Evolutionary conservation across 2,888 invertebrate species (phyloP).

Genomic region (Drosophila kuntzei): DNA sequence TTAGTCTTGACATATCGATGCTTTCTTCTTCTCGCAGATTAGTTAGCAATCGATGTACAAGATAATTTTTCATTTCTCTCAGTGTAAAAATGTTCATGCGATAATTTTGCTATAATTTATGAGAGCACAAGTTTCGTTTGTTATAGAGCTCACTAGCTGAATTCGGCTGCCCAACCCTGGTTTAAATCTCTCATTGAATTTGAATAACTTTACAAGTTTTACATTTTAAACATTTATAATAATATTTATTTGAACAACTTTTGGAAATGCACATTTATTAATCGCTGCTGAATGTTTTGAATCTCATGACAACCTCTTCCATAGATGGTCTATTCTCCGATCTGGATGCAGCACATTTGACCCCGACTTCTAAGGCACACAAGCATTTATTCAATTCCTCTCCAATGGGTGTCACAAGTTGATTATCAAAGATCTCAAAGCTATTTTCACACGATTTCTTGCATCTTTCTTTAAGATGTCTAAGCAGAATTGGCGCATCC

Average conservation of each 20-base stretch:
- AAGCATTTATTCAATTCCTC: conserved; percentile 86
- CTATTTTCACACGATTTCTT: conserved; percentile 50
- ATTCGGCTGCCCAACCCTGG: neutral
- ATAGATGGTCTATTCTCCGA: conserved; percentile 91
- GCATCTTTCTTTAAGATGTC: conserved; percentile 54
- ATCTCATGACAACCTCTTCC: conserved; percentile 86
- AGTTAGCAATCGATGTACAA: too few species aligned
- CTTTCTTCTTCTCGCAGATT: too few species aligned
- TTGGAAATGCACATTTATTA: neutral
- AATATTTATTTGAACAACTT: neutral
- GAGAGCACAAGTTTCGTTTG: neutral
- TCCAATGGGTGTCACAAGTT: conserved; percentile 65
- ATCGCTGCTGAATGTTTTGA: conserved; percentile 54
- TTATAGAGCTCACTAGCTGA: too few species aligned
- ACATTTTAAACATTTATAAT: neutral
- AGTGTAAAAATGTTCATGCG: too few species aligned
- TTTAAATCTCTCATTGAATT: neutral
- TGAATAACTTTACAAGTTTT: neutral
- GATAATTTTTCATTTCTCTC: too few species aligned
- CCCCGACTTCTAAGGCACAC: conserved; percentile 88
- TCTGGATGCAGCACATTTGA: conserved; percentile 88
- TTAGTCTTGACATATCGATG: too few species aligned
- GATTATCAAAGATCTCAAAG: conserved; percentile 86
- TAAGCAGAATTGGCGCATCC: conserved; percentile 57
- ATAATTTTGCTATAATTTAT: too few species aligned